phyloP scores from a whole-genome alignment of 1,140 invertebrate species.

The Leptonema lineaticorne region DNA sequence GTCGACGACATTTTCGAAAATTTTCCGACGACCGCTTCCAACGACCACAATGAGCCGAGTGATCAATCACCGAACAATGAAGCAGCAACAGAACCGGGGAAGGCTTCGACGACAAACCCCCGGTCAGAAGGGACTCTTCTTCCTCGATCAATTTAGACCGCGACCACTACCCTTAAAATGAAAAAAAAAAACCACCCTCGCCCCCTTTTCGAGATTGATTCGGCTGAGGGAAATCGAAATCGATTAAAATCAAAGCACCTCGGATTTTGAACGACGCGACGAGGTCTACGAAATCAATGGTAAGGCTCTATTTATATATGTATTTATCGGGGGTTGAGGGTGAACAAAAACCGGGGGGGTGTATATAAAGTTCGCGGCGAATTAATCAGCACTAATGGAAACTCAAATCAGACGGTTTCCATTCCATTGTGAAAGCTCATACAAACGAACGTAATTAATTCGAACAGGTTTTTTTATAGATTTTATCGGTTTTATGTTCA shows the following conservation, averaged over 20 bases:
- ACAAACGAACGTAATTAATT: neutral
- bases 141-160: neutral
- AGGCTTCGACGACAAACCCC: too few species aligned
- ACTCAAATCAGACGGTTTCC: too few species aligned
- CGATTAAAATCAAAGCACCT: slow-evolving; percentile 26
- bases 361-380: neutral
- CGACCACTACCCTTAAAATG: too few species aligned
- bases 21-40: slow-evolving; percentile 20
- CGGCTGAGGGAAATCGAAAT: neutral
- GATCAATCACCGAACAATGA: slow-evolving; percentile 40
- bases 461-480: neutral
- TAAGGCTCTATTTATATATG: too few species aligned
- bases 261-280: too few species aligned
- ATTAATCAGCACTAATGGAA: slow-evolving; percentile 25
- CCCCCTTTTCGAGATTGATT: slow-evolving; percentile 26
- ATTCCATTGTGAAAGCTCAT: neutral
- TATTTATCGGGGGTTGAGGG: too few species aligned
- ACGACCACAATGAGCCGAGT: slow-evolving; percentile 34
- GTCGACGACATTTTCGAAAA: slow-evolving; percentile 7
- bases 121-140: neutral
- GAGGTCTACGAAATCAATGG: too few species aligned
- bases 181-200: too few species aligned
- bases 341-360: too few species aligned
- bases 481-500: too few species aligned
- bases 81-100: neutral